Evolutionary conservation across 2,113 vertebrate genomes (phyloP).

Genomic region (Salminus brasiliensis): DNA sequence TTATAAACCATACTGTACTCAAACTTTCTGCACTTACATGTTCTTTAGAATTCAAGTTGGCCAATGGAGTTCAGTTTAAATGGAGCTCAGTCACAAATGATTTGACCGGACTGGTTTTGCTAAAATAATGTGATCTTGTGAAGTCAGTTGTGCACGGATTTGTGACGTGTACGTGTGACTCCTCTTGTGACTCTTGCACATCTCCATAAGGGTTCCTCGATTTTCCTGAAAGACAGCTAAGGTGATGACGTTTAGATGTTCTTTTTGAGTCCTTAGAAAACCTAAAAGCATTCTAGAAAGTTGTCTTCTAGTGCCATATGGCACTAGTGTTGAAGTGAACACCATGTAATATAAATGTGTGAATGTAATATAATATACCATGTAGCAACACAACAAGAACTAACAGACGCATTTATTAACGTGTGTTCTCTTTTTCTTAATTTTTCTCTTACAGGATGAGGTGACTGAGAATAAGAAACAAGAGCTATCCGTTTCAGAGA

Average conservation of each 20-base stretch:
- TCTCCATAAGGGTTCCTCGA: background rate
- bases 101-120: background rate
- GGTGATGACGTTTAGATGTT: background rate
- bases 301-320: background rate
- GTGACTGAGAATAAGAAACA: constrained; percentile 80
- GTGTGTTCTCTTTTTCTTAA: background rate
- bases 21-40: background rate
- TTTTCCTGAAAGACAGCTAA: background rate
- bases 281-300: background rate
- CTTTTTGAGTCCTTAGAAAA: background rate
- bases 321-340: background rate
- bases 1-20: background rate
- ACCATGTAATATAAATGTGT: background rate
- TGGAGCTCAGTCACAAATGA: background rate
- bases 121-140: background rate
- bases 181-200: background rate
- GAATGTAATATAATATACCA: no score
- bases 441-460: constrained; percentile 81
- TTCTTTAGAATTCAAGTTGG: background rate
- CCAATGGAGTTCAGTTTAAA: background rate
- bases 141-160: constrained; percentile 11
- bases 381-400: no score
- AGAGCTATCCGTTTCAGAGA: constrained; percentile 81
- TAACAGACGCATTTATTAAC: background rate
- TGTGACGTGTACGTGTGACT: constrained; percentile 21